Evolutionary conservation across 2,888 invertebrate species (phyloP), one percentile per base, ranked within the genome.

Genomic region (Drosophila mimetica): DNA sequence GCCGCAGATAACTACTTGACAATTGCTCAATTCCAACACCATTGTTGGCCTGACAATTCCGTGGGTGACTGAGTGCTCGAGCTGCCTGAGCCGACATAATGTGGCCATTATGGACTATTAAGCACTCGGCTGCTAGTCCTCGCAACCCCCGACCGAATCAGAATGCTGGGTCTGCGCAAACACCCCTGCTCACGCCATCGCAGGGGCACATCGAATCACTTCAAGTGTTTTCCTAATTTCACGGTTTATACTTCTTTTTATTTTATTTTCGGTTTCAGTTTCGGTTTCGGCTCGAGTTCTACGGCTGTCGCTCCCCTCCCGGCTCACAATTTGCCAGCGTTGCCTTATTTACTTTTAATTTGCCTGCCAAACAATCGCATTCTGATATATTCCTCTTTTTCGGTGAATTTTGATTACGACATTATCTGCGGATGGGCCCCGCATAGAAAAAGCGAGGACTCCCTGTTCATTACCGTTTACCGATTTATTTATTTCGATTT

Each of bases 141-240:
- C 13, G 36, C 48, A 50, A 55, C 64, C 64, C 52, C 14, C 34
- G 20, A 20, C 22, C 22, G 52, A 37, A 30, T 32, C 50, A 14
- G 22, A 18, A 36, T 14, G 28, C 28, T 7, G 30, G n/a, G 22
- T 25, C n/a, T 16, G 9, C n/a, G 3, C 14, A 20, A 37, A 44
- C 63, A 63, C 73, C 63, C 75, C 60, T 44, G 37, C 16, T n/a
- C 4, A n/a, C 42, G 18, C 11, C 18, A 36, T 50, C 8, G 16
- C 11, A n/a, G 30, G 55, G 69, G 76, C 85, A 67, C 71, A 81
- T 66, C 89, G 87, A 89, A 89, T 89, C 88, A 77, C 73, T 69
- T 84, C 87, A 79, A 89, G 80, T 88, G 86, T 86, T 85, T 80
- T 79, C 74, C 77, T 80, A 87, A 89, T 89, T 89, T 89, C 80